Base-by-base conservation (phyloP, 2,888 invertebrate genomes). In the Clivina fossor region DNA sequence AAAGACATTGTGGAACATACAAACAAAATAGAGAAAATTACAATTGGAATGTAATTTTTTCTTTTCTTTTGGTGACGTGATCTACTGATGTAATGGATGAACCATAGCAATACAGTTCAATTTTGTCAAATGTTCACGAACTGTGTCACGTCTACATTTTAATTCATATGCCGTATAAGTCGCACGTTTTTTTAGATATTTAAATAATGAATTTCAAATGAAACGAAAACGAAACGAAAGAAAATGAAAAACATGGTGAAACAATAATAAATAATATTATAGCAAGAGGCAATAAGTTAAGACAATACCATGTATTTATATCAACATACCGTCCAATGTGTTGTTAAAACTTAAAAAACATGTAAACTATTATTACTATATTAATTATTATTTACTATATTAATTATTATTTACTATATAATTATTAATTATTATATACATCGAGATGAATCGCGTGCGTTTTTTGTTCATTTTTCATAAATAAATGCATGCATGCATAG, bases 311-410 rank as follows among this genome's bases (percentile, higher is more conserved):
- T 47, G 47, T 47, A 44, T 40, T 50, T 50, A 50, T 44, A 53
- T 53, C 53, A 44, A 53, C 35, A 53, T 53, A 53, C 53, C 53
- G 53, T 53, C 53, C 53, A 53, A 53, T 53, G 53, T 53, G 44
- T 53, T 33, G 44, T 53, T 44, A 33, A 44, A 53, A 43, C 35
- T 53, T 43, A 53, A 53, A 53, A 53, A 13, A 28, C 47, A 47
- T 40, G 15, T 30, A 30, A 41, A 50, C 15, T 41, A 40, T 50
- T 50, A 50, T 28, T 50, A 38, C 26, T 38, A 49, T 49, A 28
- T 28, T 38, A 49, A n/a, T n/a, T n/a, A n/a, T n/a, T n/a, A n/a
- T n/a, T 37, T 26, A 37, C 26, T 48, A 33, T 33, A 22, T 33
- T 35, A 37, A 40, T 28, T 49, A 49, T 18, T 49, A 49, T 26